These are phyloP conservation scores for Drosophila nikananu DNA, from an alignment of 1,140 invertebrate genomes.

Conservation along the genomic window DNA sequence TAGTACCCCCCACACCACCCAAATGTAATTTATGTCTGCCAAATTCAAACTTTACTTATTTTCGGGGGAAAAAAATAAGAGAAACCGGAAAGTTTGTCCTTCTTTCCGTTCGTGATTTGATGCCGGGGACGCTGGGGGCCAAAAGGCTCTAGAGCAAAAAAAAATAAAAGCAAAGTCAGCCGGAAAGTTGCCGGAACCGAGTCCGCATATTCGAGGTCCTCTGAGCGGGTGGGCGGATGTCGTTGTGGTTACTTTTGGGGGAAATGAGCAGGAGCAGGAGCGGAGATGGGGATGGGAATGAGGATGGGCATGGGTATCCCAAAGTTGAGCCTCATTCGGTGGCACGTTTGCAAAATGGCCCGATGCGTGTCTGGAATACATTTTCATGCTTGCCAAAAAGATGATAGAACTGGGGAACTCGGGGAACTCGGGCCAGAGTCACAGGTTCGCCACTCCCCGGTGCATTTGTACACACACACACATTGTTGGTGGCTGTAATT, in stretches of 20 bases:
- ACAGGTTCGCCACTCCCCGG: slow-evolving; percentile 36
- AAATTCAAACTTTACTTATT: slow-evolving; percentile 82
- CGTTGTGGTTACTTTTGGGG: slow-evolving; percentile 49
- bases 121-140: slow-evolving; percentile 20
- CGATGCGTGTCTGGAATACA: slow-evolving; percentile 82
- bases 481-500: slow-evolving; percentile 72
- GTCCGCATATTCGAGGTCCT: slow-evolving; percentile 19
- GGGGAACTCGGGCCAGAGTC: slow-evolving; percentile 10
- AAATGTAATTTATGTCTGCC: slow-evolving; percentile 69
- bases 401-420: slow-evolving; percentile 36
- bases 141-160: slow-evolving; percentile 8
- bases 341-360: slow-evolving; percentile 83
- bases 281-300: neutral
- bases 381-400: slow-evolving; percentile 80
- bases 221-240: slow-evolving; percentile 69
- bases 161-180: slow-evolving; percentile 64
- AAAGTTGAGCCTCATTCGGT: slow-evolving; percentile 69
- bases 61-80: slow-evolving; percentile 36
- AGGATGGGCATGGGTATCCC: neutral
- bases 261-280: slow-evolving; percentile 5
- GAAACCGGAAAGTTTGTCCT: slow-evolving; percentile 37
- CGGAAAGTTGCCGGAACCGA: slow-evolving; percentile 50
- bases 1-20: neutral
- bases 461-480: slow-evolving; percentile 72
- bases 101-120: slow-evolving; percentile 41